Conservation (phyloP, 30 jellyfish, hydroid and myxozoan species). For the Turritopsis dohrnii region DNA sequence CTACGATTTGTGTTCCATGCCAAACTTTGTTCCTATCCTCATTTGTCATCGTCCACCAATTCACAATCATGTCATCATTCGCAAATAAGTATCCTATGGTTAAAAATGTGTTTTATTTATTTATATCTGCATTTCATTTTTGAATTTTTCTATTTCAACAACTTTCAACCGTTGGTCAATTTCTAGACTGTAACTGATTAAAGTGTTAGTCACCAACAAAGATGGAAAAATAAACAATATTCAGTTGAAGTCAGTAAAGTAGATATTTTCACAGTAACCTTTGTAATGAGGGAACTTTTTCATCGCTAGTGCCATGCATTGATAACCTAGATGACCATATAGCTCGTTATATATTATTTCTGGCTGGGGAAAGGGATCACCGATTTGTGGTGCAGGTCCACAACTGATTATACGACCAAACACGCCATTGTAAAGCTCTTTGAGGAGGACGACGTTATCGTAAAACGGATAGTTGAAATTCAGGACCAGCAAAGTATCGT, state of each 20-base stretch:
- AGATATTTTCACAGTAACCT: constrained; percentile 44
- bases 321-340: constrained; percentile 69
- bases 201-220: too few species aligned
- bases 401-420: constrained; percentile 71
- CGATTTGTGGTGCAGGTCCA: constrained; percentile 51
- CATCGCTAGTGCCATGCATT: constrained; percentile 77
- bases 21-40: constrained; percentile 63
- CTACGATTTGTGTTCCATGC: constrained; percentile 89
- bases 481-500: constrained; percentile 53
- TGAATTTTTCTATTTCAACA: neutral
- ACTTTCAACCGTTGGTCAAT: neutral
- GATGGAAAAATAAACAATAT: too few species aligned
- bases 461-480: constrained; percentile 73
- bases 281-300: constrained; percentile 48
- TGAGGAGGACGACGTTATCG: constrained; percentile 50
- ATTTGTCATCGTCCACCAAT: constrained; percentile 86
- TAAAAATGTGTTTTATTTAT: neutral
- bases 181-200: too few species aligned
- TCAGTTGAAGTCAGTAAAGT: too few species aligned
- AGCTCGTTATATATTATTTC: constrained; percentile 45
- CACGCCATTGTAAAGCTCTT: constrained; percentile 53
- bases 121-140: neutral
- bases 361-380: constrained; percentile 25
- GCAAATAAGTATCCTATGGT: constrained; percentile 65
- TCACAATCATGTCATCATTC: constrained; percentile 85